Base-by-base conservation (phyloP, 2,888 invertebrate genomes). In the Callyntrura guangdongensis region DNA sequence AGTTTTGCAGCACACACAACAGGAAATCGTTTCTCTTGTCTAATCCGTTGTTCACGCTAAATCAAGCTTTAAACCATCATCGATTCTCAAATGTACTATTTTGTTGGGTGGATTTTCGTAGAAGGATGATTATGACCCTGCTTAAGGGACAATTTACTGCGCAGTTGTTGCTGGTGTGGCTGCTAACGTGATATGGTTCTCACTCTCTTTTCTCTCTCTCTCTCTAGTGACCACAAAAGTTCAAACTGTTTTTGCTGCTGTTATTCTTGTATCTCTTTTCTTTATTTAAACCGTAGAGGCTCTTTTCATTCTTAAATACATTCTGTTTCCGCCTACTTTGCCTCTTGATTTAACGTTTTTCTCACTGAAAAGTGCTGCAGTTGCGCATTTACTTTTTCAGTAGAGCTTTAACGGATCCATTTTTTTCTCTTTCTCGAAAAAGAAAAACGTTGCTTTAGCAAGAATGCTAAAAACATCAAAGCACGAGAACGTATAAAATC, bases 371-470 rank as follows among this genome's bases (percentile, higher is more conserved):
- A 27, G 25, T 36, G 36, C 36, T 36, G 69, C n/a, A n/a, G n/a
- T n/a, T n/a, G n/a, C n/a, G n/a, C n/a, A n/a, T 45, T 69, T 69
- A 12, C 14, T 36, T 9, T 64, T 27, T 36, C 69, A 36, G 36
- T 36, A 5, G 20, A 20, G 6, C 20, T 47, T 74, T 74, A 74
- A 74, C 72, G 72, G 72, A 74, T 47, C 72, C 72, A n/a, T n/a
- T 11, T 47, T 74, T 67, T 45, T 74, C 22, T 36, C 20, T 47
- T 74, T 67, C 17, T 74, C 22, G n/a, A 47, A 17, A 9, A 20
- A 47, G 47, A 20, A 67, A 25, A 67, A 67, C 67, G 61, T 67
- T 72, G 12, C 47, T 14, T 17, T 74, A n/a, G 3, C 47, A 20
- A 6, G 11, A 6, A 12, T 22, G 64, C 9, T 64, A 36, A 6